Evolutionary conservation across 2,888 invertebrate species (phyloP).

Genomic region (Malacosoma neustria): DNA sequence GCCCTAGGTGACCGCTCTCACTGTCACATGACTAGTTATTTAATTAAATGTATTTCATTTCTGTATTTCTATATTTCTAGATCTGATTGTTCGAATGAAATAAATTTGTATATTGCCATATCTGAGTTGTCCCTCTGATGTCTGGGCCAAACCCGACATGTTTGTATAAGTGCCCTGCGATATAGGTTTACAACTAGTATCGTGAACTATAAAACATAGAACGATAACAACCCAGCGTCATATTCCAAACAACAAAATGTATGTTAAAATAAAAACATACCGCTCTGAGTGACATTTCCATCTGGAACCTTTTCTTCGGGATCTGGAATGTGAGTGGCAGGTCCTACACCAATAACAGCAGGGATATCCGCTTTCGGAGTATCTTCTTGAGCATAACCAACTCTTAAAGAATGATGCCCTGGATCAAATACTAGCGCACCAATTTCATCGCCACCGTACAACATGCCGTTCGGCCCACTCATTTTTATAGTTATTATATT

Average conservation of each 20-base stretch:
- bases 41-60: too few relatives aligned
- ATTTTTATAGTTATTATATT: conserved; percentile 26
- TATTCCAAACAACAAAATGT: neutral
- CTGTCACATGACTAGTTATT: too few relatives aligned
- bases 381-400: conserved; percentile 98
- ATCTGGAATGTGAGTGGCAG: conserved; percentile 80
- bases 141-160: too few relatives aligned
- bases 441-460: conserved; percentile 97
- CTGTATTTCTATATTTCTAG: too few relatives aligned
- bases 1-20: too few relatives aligned
- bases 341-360: conserved; percentile 90
- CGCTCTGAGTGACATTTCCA: conserved; percentile 78
- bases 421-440: conserved; percentile 98
- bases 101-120: too few relatives aligned
- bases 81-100: too few relatives aligned
- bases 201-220: too few relatives aligned
- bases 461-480: conserved; percentile 78
- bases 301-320: conserved; percentile 85
- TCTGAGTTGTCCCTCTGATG: too few relatives aligned
- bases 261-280: conserved; percentile 21
- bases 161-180: too few relatives aligned
- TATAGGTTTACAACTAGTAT: too few relatives aligned
- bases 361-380: conserved; percentile 99
- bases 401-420: conserved; percentile 83
- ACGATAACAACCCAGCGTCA: conserved; percentile 1